phyloP scores from a whole-genome alignment of 2,888 invertebrate genomes.

The Parasteatoda lunata region DNA sequence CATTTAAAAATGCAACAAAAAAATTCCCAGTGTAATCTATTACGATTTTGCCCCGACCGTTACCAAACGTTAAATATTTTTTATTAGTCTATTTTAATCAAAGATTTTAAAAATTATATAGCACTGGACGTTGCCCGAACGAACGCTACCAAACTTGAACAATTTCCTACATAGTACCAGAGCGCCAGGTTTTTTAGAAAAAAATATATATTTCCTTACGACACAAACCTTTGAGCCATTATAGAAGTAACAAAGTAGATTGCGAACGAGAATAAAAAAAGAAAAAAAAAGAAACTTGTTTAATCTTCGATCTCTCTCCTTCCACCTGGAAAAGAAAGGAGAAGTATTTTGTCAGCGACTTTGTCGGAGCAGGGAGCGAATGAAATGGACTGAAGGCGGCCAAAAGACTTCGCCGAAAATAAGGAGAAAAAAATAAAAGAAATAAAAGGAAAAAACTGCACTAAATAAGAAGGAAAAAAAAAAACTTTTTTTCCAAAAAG shows the following conservation, averaged over 20 bases:
- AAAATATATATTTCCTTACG: slow-evolving; percentile 15
- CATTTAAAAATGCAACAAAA: too few relatives aligned
- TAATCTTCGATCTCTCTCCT: slow-evolving; percentile 53
- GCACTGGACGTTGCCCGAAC: neutral
- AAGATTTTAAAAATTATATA: slow-evolving; percentile 10
- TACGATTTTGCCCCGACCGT: too few relatives aligned
- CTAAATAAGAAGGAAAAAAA: neutral
- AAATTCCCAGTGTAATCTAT: too few relatives aligned
- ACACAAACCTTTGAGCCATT: neutral
- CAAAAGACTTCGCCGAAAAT: slow-evolving; percentile 4
- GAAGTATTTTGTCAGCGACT: slow-evolving; percentile 60
- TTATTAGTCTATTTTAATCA: neutral
- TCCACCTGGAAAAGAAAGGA: slow-evolving; percentile 33
- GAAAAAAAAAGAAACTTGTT: slow-evolving; percentile 37
- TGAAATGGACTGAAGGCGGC: slow-evolving; percentile 4
- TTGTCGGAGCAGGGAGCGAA: slow-evolving; percentile 27
- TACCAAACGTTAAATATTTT: neutral
- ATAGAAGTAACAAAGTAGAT: slow-evolving; percentile 12
- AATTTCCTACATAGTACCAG: slow-evolving; percentile 8
- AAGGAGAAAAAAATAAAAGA: slow-evolving; percentile 1
- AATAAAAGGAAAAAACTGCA: slow-evolving; percentile 13
- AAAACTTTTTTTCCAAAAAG: slow-evolving; percentile 20
- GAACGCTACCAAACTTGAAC: neutral
- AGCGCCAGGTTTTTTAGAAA: slow-evolving; percentile 4
- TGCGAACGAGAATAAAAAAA: slow-evolving; percentile 16